Conservation (phyloP, 2,888 invertebrate genomes). For the Agonum fuliginosum region DNA sequence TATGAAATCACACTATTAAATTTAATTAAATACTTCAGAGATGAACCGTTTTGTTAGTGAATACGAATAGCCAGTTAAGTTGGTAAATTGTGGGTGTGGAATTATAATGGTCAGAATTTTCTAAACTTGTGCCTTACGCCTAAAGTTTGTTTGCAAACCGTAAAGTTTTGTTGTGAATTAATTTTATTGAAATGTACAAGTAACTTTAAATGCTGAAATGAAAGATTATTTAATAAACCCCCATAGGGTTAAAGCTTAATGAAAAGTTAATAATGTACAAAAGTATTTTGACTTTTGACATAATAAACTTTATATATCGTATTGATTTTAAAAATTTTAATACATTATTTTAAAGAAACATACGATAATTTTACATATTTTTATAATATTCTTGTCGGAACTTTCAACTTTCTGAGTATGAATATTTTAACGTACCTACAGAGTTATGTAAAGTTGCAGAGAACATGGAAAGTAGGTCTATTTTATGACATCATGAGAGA, state of each 20-base stretch:
- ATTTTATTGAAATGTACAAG: constrained; percentile 19
- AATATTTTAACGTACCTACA: constrained; percentile 32
- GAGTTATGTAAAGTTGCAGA: constrained; percentile 4
- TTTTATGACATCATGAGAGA: constrained; percentile 5
- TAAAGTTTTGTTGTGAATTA: constrained; percentile 3
- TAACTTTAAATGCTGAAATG: constrained; percentile 9
- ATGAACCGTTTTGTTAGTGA: constrained; percentile 26
- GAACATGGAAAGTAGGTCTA: constrained; percentile 10
- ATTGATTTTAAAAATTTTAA: too few species aligned
- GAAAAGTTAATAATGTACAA: too few species aligned
- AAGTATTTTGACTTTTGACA: too few species aligned
- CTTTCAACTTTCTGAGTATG: constrained; percentile 1
- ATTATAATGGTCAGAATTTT: constrained; percentile 8
- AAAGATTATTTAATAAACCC: constrained; percentile 17
- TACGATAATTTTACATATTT: too few species aligned
- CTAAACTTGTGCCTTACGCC: not conserved
- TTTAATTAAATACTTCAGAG: constrained; percentile 39
- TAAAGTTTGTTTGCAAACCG: not conserved
- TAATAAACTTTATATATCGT: too few species aligned
- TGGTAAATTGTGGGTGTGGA: not conserved
- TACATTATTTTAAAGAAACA: too few species aligned
- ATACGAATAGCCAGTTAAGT: not conserved
- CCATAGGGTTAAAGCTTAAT: not conserved
- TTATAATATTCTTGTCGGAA: not conserved
- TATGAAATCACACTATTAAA: constrained; percentile 39